phyloP scores from a whole-genome alignment of 2,888 invertebrate genomes.

The Eristalis tenax region DNA sequence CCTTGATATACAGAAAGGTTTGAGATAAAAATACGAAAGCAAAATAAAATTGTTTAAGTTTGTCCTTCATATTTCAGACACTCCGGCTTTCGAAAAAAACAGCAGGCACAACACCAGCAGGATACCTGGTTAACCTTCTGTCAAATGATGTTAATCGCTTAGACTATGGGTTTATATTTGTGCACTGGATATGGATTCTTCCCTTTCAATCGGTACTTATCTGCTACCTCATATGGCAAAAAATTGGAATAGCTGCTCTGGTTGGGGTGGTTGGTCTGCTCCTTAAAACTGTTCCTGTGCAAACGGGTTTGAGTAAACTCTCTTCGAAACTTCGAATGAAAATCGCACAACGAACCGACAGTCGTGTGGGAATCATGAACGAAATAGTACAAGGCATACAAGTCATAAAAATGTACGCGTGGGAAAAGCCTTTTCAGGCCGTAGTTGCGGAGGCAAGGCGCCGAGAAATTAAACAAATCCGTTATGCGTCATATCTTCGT shows the following conservation, averaged over 20 bases:
- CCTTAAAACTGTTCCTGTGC: constrained; percentile 90
- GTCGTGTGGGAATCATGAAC: constrained; percentile 95
- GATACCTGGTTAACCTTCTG: constrained; percentile 95
- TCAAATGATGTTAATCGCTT: constrained; percentile 97
- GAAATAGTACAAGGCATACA: constrained; percentile 96
- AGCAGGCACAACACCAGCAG: constrained; percentile 88
- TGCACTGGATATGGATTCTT: constrained; percentile 94
- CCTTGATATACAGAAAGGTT: constrained; percentile 86
- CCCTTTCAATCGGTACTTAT: constrained; percentile 86
- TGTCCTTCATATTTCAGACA: constrained; percentile 81
- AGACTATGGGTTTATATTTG: constrained; percentile 90
- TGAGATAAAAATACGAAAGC: not conserved
- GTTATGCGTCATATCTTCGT: constrained; percentile 85
- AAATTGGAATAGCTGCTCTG: constrained; percentile 88
- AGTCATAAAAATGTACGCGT: constrained; percentile 98
- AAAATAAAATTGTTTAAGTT: not conserved
- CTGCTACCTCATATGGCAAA: constrained; percentile 89
- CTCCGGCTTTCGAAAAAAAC: constrained; percentile 87
- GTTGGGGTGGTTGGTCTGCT: constrained; percentile 90
- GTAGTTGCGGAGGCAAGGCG: constrained; percentile 89
- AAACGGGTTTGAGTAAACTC: constrained; percentile 83
- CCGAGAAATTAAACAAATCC: constrained; percentile 85
- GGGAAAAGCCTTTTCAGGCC: constrained; percentile 94
- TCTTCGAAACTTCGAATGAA: constrained; percentile 84
- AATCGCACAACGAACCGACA: constrained; percentile 93